Evolutionary conservation across 2,888 invertebrate species (phyloP), one percentile per base, ranked within the genome.

Genomic region (Limnephilus marmoratus): DNA sequence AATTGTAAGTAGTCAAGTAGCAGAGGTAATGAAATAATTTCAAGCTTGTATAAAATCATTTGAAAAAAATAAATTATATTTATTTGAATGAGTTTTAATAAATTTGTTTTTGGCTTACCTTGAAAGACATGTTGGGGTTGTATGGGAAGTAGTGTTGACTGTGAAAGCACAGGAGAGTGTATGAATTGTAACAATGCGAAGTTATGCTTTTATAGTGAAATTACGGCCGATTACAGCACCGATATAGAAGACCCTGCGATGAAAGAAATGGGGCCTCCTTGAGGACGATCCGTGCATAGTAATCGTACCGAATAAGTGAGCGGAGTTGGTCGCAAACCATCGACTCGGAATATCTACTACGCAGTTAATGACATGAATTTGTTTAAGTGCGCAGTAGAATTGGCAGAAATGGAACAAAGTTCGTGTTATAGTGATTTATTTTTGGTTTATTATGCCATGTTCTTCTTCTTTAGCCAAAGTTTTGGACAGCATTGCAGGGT

Each of bases 161-260:
- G 93, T 90, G 93, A 93, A 93, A 93, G 93, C 93, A 93, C 93
- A 92, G 93, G 88, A 92, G 93, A 37, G 88, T 86, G 93, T 93
- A 91, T 93, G 93, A 93, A 88, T 68, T 92, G 92, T 91, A 90
- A 90, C 90, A 82, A 92, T 83, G 49, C 31, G 45, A 81, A 45
- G 89, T 90, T 81, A 93, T 91, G 92, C 93, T 93, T 93, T 93
- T 93, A 93, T 93, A 93, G 93, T 93, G 93, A 93, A 93, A 93
- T 93, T 93, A 93, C 92, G 24, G 81, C 88, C 93, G 93, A 90
- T 93, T 93, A 93, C 93, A 80, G 92, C 93, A 93, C 80, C 80
- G 83, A 85, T 37, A 68, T 68, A 68, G 68, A 68, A 68, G 68
- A 85, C 91, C 90, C 91, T 41, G 80, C 86, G 91, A 91, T 53